phyloP scores from a whole-genome alignment of 2,888 invertebrate species.

The Hypsopygia costalis region DNA sequence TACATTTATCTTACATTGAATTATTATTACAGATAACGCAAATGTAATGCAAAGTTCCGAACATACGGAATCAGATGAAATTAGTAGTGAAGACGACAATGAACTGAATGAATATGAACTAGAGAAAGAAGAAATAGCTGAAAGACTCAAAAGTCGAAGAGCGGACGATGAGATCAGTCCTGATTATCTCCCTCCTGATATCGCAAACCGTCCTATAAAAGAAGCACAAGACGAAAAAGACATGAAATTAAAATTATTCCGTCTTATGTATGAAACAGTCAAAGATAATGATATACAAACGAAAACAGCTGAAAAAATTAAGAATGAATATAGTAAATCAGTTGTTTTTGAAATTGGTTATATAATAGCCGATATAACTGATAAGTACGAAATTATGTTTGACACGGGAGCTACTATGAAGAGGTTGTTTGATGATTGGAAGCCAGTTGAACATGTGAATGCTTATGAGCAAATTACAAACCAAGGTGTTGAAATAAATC shows the following conservation, averaged over 20 bases:
- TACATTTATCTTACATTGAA: too few species aligned
- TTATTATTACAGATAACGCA: too few species aligned
- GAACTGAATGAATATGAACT: too few species aligned
- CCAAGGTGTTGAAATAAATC: constrained; percentile 49
- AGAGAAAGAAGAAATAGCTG: too few species aligned
- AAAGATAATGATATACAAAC: constrained; percentile 53
- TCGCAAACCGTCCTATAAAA: too few species aligned
- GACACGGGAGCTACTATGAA: constrained; percentile 45
- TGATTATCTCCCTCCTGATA: too few species aligned
- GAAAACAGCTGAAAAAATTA: constrained; percentile 48
- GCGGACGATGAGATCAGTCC: too few species aligned
- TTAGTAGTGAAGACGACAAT: too few species aligned
- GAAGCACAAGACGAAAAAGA: constrained; percentile 33
- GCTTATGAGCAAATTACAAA: constrained; percentile 63
- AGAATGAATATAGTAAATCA: constrained; percentile 39
- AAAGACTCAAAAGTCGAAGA: too few species aligned
- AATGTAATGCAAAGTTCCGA: too few species aligned
- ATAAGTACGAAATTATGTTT: constrained; percentile 43
- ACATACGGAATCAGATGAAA: too few species aligned
- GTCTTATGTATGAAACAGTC: constrained; percentile 59
- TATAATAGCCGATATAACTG: constrained; percentile 49
- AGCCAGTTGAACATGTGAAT: constrained; percentile 63
- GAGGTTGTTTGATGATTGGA: constrained; percentile 43
- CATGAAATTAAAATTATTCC: constrained; percentile 55
- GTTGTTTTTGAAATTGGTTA: constrained; percentile 48